A percentile compares a stretch with the other conserved stretches of the same genome.
phyloP scores from a whole-genome alignment of 2,888 invertebrate species.

The Lithophane ornitopus region DNA sequence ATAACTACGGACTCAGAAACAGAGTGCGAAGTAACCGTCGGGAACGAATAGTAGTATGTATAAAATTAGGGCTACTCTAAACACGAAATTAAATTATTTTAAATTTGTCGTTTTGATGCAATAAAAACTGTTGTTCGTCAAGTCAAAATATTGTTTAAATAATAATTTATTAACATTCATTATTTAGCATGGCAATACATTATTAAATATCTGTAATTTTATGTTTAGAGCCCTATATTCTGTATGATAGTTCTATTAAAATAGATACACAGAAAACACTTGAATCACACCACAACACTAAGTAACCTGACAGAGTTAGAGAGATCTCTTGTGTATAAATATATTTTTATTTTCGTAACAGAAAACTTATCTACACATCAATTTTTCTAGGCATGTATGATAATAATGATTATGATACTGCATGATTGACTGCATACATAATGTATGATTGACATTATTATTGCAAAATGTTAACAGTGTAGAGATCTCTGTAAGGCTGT shows the following conservation, averaged over 20 bases:
- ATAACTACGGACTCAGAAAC: conserved; percentile 88
- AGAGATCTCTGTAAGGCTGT: conserved; percentile 77
- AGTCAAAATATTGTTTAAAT: conserved; percentile 20
- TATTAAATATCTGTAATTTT: conserved; percentile 32
- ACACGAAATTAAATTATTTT: conserved; percentile 52
- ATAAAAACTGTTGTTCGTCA: conserved; percentile 7
- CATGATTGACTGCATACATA: conserved; percentile 60
- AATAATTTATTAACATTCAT: conserved; percentile 20
- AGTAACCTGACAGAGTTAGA: conserved; percentile 66
- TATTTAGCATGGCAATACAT: conserved; percentile 10
- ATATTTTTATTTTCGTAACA: conserved; percentile 50
- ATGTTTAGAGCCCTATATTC: conserved; percentile 54
- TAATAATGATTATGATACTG: no score
- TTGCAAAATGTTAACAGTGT: conserved; percentile 64
- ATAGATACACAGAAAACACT: conserved; percentile 64
- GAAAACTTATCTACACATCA: conserved; percentile 53
- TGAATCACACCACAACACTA: conserved; percentile 65
- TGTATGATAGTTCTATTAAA: conserved; percentile 50
- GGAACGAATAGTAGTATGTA: conserved; percentile 53
- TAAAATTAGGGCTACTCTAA: conserved; percentile 60
- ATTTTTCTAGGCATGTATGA: conserved; percentile 58
- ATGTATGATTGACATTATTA: conserved; percentile 63
- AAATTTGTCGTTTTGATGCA: background rate
- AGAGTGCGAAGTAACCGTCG: conserved; percentile 78
- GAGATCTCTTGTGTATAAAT: conserved; percentile 66